Base-by-base conservation (phyloP, 2,797 vertebrate genomes). In the Pangasius krempfi region DNA sequence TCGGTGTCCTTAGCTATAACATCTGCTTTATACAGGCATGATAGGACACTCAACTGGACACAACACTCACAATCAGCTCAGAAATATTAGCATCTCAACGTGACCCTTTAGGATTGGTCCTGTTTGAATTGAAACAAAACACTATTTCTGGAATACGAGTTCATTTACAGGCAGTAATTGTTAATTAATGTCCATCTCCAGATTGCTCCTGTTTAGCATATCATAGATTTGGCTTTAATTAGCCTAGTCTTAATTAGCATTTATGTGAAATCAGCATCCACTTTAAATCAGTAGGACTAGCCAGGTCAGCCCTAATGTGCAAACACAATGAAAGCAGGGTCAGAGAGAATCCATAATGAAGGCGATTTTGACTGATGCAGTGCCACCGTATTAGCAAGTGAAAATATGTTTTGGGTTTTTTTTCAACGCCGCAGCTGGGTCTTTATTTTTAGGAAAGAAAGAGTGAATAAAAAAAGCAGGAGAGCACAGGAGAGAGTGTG, bases 361-460 rank as follows among this genome's bases (percentile, higher is more conserved):
- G 91, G 40, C 0, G 81, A 82, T 87, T 83, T 86, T 56, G 94
- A 95, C 94, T 95, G 95, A 96, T 95, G 94, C 92, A 86, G 89
- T 94, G 95, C 95, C 95, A 96, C 86, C 40, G 92, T 84, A 94
- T 95, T 96, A 95, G 93, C 95, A 94, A 95, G 94, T 95, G 93
- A 96, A 95, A 95, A 94, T 95, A 94, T 94, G 92, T 94, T 96
- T 92, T 5, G 18, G 50, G 14, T 6, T 22, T 25, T 70, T 40
- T 66, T n/a, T 44, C 9, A 79, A 40, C 47, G 75, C n/a, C 13
- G 30, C 89, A 87, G 89, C 82, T 89, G 86, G 40, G 22, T 85
- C 64, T 87, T 72, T 87, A 78, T 84, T 16, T 64, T 14, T 62
- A 40, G 5, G 20, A 44, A 78, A 70, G 60, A 84, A 30, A 84